Base-by-base conservation (phyloP, 2,797 vertebrate genomes). In the Tokudaia muenninki region DNA sequence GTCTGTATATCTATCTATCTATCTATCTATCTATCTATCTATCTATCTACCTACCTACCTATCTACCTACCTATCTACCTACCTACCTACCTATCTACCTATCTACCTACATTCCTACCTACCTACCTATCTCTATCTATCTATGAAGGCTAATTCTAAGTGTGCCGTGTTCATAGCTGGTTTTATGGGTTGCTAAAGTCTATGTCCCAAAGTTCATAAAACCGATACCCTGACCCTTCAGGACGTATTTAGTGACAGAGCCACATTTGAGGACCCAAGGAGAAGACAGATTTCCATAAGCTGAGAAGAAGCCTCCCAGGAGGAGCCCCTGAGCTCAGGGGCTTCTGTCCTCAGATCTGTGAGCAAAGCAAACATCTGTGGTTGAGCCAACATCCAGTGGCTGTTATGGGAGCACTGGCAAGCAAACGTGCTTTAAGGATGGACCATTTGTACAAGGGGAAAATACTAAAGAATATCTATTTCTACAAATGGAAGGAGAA, bases 401-500 rank as follows among this genome's bases (percentile, higher is more conserved):
- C 79, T 44, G n/a, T 34, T 52, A 34, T 0, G 3, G 75, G 4
- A 65, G 41, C 41, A 59, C 13, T 6, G 2, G 34, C 34, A 65
- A 86, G 82, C 6, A 2, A 6, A 72, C 10, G 8, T 8, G 24
- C 55, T 34, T 11, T 52, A 50, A 29, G 52, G 50, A 29, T 8
- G 0, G 75, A 24, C 21, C n/a, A 3, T 2, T 34, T 14, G 44
- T 19, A 1, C 0, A 70, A 17, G 10, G n/a, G 14, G 59, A 70
- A 92, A 94, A 17, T 61, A 29, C 31, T 78, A 74, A 95, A 90
- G 87, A 6, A 7, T 63, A 70, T 37, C 11, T 19, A 44, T 83
- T 37, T 83, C 14, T 83, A n/a, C 79, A 47, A 79, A 88, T 26
- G 19, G 67, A 63, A 16, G 7, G n/a, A 87, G 24, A 83, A 31